Percentiles rank a stretch among this genome's conserved stretches.
Evolutionary conservation across 2,113 vertebrate genomes (phyloP).

Genomic region (Piprites chloris): DNA sequence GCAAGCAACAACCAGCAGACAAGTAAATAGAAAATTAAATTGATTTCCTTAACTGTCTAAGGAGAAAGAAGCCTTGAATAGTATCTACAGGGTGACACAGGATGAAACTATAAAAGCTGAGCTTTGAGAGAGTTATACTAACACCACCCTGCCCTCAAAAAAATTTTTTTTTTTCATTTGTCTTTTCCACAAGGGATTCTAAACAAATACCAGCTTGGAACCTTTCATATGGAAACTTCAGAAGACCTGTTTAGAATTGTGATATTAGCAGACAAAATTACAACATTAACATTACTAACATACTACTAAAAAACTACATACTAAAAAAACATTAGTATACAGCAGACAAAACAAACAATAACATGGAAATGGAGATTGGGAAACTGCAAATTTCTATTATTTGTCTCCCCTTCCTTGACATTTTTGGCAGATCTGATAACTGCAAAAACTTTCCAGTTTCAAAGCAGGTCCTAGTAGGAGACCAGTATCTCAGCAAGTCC

Average conservation of each 20-base stretch:
- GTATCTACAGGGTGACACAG: not conserved
- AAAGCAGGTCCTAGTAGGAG: not conserved
- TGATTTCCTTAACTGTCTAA: not conserved
- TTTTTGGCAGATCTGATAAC: not conserved
- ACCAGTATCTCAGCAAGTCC: not conserved
- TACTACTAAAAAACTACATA: no score
- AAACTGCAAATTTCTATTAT: not conserved
- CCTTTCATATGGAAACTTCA: not conserved
- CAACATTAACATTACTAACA: no score
- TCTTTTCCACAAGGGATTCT: not conserved
- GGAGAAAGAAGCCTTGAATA: not conserved
- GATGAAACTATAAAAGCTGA: not conserved
- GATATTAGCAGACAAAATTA: not conserved
- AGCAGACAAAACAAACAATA: not conserved
- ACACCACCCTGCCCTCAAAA: rapidly evolving
- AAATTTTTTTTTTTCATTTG: not conserved
- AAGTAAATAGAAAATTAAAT: not conserved
- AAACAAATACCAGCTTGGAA: not conserved
- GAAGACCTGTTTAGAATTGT: not conserved
- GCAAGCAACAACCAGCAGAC: not conserved
- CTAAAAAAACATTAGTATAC: no score
- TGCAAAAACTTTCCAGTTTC: not conserved
- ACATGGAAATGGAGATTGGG: not conserved
- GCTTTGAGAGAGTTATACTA: not conserved
- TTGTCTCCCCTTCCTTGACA: not conserved